phyloP scores from a whole-genome alignment of 2,888 invertebrate genomes.

The Chaetoderma sp. region DNA sequence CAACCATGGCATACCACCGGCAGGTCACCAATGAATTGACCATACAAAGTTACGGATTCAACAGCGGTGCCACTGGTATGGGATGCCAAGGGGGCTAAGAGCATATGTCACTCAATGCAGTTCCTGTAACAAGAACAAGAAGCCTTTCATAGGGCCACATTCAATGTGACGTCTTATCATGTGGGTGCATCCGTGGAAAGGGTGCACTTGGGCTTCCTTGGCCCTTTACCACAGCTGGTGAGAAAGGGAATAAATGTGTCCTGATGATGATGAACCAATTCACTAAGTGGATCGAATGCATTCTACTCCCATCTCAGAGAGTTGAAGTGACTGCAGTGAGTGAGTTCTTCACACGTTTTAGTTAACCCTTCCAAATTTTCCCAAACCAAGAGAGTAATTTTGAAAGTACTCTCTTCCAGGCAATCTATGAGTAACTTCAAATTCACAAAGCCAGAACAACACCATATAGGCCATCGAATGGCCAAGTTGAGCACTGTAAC shows the following conservation, averaged over 20 bases:
- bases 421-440: constrained; percentile 6
- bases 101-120: background rate
- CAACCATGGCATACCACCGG: background rate
- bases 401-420: constrained; percentile 9
- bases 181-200: too few species aligned
- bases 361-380: constrained; percentile 5
- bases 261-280: background rate
- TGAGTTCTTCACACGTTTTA: constrained; percentile 1
- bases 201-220: background rate
- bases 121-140: background rate
- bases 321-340: background rate
- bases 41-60: background rate
- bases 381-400: constrained; percentile 16
- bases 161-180: background rate
- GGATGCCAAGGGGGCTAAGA: background rate
- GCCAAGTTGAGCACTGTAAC: background rate
- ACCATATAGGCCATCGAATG: background rate
- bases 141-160: background rate
- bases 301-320: background rate
- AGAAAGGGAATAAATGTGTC: constrained; percentile 1
- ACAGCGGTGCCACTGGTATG: background rate
- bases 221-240: background rate
- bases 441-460: constrained; percentile 14
- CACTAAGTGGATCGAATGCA: constrained; percentile 1
- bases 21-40: background rate